phyloP scores from a whole-genome alignment of 1,140 invertebrate genomes.

The Bombus confusus region DNA sequence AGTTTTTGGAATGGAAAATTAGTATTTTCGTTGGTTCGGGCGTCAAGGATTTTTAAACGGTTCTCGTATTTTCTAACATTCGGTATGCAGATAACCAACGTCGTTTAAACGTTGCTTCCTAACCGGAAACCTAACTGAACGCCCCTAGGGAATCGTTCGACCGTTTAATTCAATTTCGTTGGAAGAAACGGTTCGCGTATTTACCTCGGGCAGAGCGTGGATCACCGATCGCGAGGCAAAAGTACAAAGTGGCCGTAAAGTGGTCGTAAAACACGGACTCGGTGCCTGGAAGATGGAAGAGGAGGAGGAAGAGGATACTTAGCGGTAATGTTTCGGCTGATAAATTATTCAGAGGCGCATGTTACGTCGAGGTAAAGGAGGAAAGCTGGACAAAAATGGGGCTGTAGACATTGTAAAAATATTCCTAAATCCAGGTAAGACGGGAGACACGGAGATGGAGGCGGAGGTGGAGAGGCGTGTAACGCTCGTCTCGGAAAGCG shows the following conservation, averaged over 20 bases:
- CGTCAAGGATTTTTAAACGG: too few species aligned
- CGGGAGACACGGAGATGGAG: not conserved
- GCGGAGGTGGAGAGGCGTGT: not conserved
- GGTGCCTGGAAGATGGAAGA: not conserved
- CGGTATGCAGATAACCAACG: too few species aligned
- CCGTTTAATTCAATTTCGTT: not conserved
- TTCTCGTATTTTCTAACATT: too few species aligned
- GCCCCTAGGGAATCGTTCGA: too few species aligned
- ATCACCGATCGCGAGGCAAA: conserved; percentile 15
- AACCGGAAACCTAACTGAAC: too few species aligned
- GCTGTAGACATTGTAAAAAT: not conserved
- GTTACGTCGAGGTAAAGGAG: not conserved
- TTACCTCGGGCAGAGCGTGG: conserved; percentile 6
- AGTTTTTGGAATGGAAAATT: too few species aligned
- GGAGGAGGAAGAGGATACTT: conserved; percentile 8
- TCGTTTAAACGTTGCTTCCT: too few species aligned
- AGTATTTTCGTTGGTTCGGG: too few species aligned
- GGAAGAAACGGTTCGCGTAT: not conserved
- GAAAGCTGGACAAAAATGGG: not conserved
- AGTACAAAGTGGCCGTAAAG: conserved; percentile 42
- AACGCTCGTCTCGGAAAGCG: conserved; percentile 54
- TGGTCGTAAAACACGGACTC: conserved; percentile 39
- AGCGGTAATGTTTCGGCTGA: conserved; percentile 31
- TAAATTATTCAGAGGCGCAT: conserved; percentile 33
- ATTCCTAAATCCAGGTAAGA: conserved; percentile 42